phyloP scores from a whole-genome alignment of 92 coral and sea anemone genomes.

The Anthopleura xanthogrammica region DNA sequence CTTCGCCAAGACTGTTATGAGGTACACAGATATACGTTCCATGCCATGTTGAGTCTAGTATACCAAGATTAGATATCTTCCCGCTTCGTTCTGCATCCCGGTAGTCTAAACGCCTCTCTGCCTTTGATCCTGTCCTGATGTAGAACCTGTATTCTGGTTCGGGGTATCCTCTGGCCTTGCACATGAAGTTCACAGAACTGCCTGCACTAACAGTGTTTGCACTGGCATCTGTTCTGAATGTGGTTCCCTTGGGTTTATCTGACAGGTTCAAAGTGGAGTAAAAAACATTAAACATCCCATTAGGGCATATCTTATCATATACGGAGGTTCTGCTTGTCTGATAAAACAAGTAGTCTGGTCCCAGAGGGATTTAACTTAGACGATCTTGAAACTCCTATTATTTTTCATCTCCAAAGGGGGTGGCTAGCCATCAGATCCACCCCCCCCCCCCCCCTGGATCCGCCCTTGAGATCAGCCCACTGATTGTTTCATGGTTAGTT shows the following conservation, averaged over 20 bases:
- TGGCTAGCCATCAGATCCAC: too few relatives aligned
- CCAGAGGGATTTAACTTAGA: too few relatives aligned
- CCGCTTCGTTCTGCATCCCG: conserved; percentile 58
- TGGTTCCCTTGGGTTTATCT: conserved; percentile 76
- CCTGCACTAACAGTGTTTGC: conserved; percentile 63
- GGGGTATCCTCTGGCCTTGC: conserved; percentile 79
- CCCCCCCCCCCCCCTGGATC: too few relatives aligned
- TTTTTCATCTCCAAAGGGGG: too few relatives aligned
- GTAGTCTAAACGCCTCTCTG: conserved; percentile 25
- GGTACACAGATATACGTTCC: conserved; percentile 87
- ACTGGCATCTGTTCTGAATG: conserved; percentile 54
- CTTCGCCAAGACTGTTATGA: conserved; percentile 57
- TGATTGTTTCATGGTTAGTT: too few relatives aligned
- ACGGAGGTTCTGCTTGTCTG: too few relatives aligned
- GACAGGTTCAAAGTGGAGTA: not conserved
- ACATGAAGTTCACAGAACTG: conserved; percentile 58
- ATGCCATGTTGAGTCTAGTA: conserved; percentile 52
- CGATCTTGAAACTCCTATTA: too few relatives aligned
- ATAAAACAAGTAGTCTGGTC: too few relatives aligned
- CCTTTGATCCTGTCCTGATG: conserved; percentile 30
- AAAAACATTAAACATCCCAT: not conserved
- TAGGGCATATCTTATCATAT: too few relatives aligned
- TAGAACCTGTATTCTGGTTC: conserved; percentile 67
- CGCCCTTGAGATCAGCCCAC: not conserved
- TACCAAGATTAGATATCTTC: conserved; percentile 39